Percentiles rank a stretch among this genome's conserved stretches.
phyloP scores from a whole-genome alignment of 2,888 invertebrate species.

The Apamea monoglypha region DNA sequence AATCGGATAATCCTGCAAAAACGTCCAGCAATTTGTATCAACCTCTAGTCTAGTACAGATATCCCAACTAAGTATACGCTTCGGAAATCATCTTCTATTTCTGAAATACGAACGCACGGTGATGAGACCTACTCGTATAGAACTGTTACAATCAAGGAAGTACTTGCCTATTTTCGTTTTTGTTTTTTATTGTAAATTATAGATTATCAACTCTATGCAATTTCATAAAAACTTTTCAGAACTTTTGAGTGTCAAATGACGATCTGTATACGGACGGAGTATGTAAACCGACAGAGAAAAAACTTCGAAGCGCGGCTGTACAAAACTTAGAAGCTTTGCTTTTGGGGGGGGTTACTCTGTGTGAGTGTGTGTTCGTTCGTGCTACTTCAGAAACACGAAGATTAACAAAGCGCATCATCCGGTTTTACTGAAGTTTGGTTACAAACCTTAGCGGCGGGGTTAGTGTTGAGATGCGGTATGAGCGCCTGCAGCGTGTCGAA shows the following conservation, averaged over 20 bases:
- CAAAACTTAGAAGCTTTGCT: not conserved
- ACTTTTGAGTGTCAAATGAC: not conserved
- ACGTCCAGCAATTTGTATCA: not conserved
- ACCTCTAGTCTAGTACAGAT: not conserved
- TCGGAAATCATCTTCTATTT: not conserved
- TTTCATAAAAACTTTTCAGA: not conserved
- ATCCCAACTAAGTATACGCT: not conserved
- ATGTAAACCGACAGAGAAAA: not conserved
- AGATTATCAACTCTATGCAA: not conserved
- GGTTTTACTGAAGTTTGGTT: not conserved
- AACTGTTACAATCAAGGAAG: not conserved
- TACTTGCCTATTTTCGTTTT: not conserved
- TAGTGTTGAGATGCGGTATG: constrained; percentile 97
- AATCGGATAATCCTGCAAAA: not conserved
- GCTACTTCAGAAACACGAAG: not conserved
- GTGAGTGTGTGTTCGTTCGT: no score
- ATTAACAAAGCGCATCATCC: not conserved
- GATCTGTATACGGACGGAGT: not conserved
- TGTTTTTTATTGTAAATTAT: not conserved
- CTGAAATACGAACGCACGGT: not conserved
- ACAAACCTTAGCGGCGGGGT: constrained; percentile 95
- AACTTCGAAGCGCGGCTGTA: not conserved
- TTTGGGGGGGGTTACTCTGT: not conserved
- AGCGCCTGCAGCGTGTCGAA: constrained; percentile 98
- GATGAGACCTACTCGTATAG: not conserved